Evolutionary conservation across 1,140 invertebrate genomes (phyloP).

Genomic region (Rhizoglyphus robini): DNA sequence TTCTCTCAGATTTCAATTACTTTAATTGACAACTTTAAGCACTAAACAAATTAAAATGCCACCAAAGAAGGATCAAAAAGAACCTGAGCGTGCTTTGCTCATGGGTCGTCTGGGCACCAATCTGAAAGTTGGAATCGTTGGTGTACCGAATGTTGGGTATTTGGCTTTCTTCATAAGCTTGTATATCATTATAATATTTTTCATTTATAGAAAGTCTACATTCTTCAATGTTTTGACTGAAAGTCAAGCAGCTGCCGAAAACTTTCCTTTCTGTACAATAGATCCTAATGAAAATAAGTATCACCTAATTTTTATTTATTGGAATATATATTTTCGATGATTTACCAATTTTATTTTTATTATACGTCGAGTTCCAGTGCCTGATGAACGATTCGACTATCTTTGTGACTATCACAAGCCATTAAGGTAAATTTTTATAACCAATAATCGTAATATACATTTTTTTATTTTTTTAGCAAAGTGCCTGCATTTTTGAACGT

Average conservation of each 20-base stretch:
- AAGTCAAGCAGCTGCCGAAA: conserved; percentile 87
- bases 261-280: conserved; percentile 99
- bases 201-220: conserved; percentile 78
- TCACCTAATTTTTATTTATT: conserved; percentile 32
- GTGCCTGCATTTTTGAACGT: conserved; percentile 87
- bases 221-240: conserved; percentile 99
- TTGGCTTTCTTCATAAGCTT: conserved; percentile 14
- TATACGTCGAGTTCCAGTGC: conserved; percentile 91
- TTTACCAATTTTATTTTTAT: conserved; percentile 28
- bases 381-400: conserved; percentile 84
- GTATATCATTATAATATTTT: background rate
- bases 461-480: conserved; percentile 50
- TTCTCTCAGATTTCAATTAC: background rate
- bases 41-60: conserved; percentile 48
- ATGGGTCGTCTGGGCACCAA: conserved; percentile 95
- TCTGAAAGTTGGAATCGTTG: conserved; percentile 89
- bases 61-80: conserved; percentile 71
- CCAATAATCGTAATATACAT: conserved; percentile 6
- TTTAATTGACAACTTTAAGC: background rate
- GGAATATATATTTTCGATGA: conserved; percentile 5
- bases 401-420: conserved; percentile 89
- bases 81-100: conserved; percentile 65
- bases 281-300: conserved; percentile 99
- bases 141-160: conserved; percentile 82
- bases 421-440: conserved; percentile 55